These are phyloP conservation scores for Drosophila conformis DNA, from an alignment of 2,888 invertebrate genomes.

Conservation along the genomic window DNA sequence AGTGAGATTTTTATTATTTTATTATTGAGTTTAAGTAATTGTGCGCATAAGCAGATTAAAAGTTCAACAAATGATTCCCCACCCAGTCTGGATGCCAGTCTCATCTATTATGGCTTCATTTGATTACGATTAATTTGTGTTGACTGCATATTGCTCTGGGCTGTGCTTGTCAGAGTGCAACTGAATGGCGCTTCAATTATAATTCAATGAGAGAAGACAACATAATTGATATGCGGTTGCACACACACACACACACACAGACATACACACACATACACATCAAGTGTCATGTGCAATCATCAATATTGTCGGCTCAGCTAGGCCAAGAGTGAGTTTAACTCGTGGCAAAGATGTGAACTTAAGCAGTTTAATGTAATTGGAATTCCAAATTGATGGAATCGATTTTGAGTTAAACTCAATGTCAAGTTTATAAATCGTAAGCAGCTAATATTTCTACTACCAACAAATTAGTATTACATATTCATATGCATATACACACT, in stretches of 20 bases:
- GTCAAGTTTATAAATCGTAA: not conserved
- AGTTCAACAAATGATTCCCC: conserved; percentile 10
- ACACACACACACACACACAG: conserved; percentile 26
- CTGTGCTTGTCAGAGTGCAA: conserved; percentile 35
- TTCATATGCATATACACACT: conserved; percentile 18
- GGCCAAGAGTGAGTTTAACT: not conserved
- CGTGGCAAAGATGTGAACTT: conserved; percentile 11
- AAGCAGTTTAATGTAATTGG: conserved; percentile 29
- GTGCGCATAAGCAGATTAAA: conserved; percentile 39
- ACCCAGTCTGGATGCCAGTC: not conserved
- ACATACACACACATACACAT: conserved; percentile 21
- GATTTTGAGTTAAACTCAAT: not conserved
- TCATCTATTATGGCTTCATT: conserved; percentile 38
- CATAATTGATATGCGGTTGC: conserved; percentile 66
- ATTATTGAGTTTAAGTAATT: conserved; percentile 32
- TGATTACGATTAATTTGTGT: conserved; percentile 64
- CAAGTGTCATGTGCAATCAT: conserved; percentile 19
- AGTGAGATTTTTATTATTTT: conserved; percentile 27
- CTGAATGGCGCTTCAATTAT: conserved; percentile 68
- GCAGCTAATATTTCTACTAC: not conserved
- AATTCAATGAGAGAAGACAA: conserved; percentile 60
- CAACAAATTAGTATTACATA: not conserved
- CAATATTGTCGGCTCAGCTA: conserved; percentile 12
- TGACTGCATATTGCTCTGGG: conserved; percentile 6
- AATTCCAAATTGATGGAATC: not conserved